phyloP scores from a whole-genome alignment of 2,888 invertebrate genomes.

The Chloroclysta siterata region DNA sequence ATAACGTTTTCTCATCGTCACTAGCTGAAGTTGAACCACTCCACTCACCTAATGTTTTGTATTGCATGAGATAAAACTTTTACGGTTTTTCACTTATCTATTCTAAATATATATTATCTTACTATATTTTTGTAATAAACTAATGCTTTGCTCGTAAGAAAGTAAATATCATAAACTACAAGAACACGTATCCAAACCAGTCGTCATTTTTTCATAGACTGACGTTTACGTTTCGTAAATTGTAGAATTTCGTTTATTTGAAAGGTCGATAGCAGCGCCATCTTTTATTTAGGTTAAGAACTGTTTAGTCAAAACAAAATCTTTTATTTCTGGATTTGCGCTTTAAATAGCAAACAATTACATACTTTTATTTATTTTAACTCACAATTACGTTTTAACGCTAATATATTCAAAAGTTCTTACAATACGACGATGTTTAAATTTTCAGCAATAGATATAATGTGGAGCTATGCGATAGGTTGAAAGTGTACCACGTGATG shows the following conservation, averaged over 20 bases:
- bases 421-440: constrained; percentile 39
- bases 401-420: neutral
- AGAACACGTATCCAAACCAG: constrained; percentile 83
- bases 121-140: constrained; percentile 67
- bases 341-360: constrained; percentile 20
- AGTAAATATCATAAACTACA: constrained; percentile 82
- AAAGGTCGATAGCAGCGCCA: constrained; percentile 64
- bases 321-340: constrained; percentile 32
- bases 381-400: constrained; percentile 2
- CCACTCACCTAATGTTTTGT: constrained; percentile 77
- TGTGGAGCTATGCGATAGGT: constrained; percentile 83
- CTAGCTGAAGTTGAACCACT: constrained; percentile 42
- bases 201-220: constrained; percentile 84
- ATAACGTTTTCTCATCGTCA: constrained; percentile 59
- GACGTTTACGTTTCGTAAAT: constrained; percentile 60
- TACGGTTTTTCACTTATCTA: constrained; percentile 68
- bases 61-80: constrained; percentile 75
- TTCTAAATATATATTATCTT: constrained; percentile 52
- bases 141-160: constrained; percentile 74
- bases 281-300: constrained; percentile 55
- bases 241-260: constrained; percentile 2
- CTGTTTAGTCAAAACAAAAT: constrained; percentile 54
- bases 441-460: constrained; percentile 66
- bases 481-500: constrained; percentile 79
- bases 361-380: neutral